A percentile compares a stretch with the other conserved stretches of the same genome.
phyloP scores from a whole-genome alignment of 2,888 invertebrate species.

The Elaeidobius kamerunicus region DNA sequence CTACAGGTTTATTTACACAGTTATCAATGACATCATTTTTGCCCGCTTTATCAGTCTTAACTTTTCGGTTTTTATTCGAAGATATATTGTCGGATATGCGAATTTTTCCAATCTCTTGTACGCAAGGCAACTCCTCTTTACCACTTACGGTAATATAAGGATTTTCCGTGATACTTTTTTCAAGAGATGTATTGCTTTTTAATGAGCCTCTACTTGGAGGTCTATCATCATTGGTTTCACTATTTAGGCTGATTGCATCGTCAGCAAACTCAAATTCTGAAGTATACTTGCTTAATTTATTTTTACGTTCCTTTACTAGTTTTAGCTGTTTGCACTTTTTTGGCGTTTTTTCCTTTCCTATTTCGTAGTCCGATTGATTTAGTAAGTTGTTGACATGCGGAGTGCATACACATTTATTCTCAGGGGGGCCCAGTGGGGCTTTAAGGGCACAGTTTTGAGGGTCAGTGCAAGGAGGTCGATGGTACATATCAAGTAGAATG shows the following conservation, averaged over 20 bases:
- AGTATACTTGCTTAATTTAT: conserved; percentile 38
- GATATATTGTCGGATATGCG: conserved; percentile 34
- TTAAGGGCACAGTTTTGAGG: conserved; percentile 45
- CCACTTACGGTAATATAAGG: conserved; percentile 62
- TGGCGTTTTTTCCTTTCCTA: conserved; percentile 44
- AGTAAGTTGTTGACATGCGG: conserved; percentile 42
- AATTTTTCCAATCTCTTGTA: conserved; percentile 47
- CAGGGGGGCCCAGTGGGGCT: conserved; percentile 47
- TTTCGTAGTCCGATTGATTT: conserved; percentile 54
- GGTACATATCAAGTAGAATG: conserved; percentile 58
- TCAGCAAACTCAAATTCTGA: conserved; percentile 49
- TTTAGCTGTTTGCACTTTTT: conserved; percentile 35
- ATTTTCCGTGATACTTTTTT: conserved; percentile 48
- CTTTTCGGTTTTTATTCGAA: conserved; percentile 20
- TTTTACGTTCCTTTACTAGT: conserved; percentile 30
- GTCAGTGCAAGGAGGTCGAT: conserved; percentile 47
- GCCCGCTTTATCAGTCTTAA: conserved; percentile 22
- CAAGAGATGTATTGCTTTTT: conserved; percentile 42
- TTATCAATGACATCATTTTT: conserved; percentile 20
- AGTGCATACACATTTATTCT: conserved; percentile 41
- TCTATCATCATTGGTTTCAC: conserved; percentile 42
- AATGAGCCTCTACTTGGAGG: conserved; percentile 44
- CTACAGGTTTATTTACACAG: conserved; percentile 26
- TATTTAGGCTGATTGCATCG: conserved; percentile 48
- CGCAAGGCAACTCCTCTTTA: conserved; percentile 66